Conservation (phyloP, 2,113 vertebrate genomes). For the Notothenia coriiceps region DNA sequence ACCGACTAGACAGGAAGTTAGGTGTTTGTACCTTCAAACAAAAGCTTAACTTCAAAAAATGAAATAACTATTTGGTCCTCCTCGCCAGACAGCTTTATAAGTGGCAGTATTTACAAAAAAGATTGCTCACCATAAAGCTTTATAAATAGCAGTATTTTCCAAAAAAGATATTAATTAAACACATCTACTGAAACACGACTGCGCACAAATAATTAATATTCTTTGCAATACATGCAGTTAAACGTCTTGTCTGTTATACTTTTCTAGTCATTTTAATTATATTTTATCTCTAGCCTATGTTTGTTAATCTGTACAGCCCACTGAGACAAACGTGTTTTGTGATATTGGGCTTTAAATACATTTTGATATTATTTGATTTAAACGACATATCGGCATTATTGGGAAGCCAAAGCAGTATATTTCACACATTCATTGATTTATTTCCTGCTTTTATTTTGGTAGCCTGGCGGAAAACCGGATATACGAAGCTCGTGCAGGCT, state of each 20-base stretch:
- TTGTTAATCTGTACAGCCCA: too few relatives aligned
- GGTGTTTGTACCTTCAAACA: not conserved
- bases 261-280: too few relatives aligned
- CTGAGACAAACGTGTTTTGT: too few relatives aligned
- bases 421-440: not conserved
- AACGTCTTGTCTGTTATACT: too few relatives aligned
- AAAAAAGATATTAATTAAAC: not conserved
- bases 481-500: not conserved
- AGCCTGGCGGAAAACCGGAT: constrained; percentile 21
- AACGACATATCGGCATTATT: too few relatives aligned
- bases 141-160: not conserved
- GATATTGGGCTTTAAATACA: too few relatives aligned
- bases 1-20: not conserved
- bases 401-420: not conserved
- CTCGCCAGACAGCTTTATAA: not conserved
- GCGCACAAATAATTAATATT: not conserved
- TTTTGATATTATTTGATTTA: too few relatives aligned
- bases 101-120: not conserved
- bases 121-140: not conserved
- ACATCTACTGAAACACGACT: not conserved
- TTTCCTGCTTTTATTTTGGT: constrained; percentile 47
- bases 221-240: not conserved
- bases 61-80: not conserved
- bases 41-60: not conserved
- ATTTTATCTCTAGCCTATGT: too few relatives aligned